Base-by-base conservation (phyloP, 1,140 invertebrate genomes). In the Drosophila simulans region DNA sequence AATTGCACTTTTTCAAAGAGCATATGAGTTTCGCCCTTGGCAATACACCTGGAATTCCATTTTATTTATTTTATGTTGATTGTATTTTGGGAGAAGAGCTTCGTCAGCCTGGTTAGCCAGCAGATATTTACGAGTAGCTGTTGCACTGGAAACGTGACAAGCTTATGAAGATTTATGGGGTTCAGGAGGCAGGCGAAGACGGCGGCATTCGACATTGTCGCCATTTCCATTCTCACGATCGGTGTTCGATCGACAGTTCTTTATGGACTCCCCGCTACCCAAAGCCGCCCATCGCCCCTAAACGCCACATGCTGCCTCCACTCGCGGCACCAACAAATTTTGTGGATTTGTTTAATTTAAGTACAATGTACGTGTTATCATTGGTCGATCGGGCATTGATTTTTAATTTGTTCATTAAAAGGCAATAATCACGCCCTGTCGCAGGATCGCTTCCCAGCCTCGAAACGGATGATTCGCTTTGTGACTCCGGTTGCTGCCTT, bases 141-240 rank as follows among this genome's bases (percentile, higher is more conserved):
- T 89, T 89, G 84, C 85, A 89, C 85, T 89, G 77, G 85, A 90
- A 89, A 89, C 84, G 84, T 89, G 84, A 89, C 84, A 89, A 90
- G 84, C 85, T 89, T 89, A 90, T 89, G 84, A 89, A 89, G 84
- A 90, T 89, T 89, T 89, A 89, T 89, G 85, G 84, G 77, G 84
- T 89, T 84, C 85, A 74, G 58, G 60, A 63, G 39, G 79, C 69
- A 80, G 73, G 62, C 82, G 74, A 57, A 57, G 51, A 69, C 56
- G 43, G 51, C 70, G 78, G 71, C 60, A 71, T 57, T 66, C 80
- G 71, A 68, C 84, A 90, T 89, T 84, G 84, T 80, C 85, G 84
- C 85, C 85, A 90, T 89, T 80, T 90, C 77, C 69, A 89, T 89
- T 89, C 84, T 89, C 84, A 89, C 84, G 84, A 89, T 89, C 84